A percentile compares a stretch with the other conserved stretches of the same genome.
phyloP scores from a whole-genome alignment of 2,888 invertebrate species.

The Chymomyza procnemis region DNA sequence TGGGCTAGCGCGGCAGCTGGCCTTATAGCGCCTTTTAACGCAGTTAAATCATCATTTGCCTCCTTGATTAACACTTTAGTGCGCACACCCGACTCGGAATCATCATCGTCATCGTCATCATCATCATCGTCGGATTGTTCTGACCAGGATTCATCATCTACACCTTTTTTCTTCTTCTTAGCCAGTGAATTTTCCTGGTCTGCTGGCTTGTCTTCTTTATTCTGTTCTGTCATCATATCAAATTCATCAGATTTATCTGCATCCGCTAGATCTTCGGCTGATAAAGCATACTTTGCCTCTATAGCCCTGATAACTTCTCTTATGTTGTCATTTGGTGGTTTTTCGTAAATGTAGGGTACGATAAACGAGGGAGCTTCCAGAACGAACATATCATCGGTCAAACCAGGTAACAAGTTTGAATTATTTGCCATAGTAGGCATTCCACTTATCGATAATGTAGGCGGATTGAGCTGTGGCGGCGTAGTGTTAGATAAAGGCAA shows the following conservation, averaged over 20 bases:
- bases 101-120: slow-evolving; percentile 78
- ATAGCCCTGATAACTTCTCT: slow-evolving; percentile 85
- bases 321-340: slow-evolving; percentile 88
- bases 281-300: slow-evolving; percentile 81
- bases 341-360: slow-evolving; percentile 95
- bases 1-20: slow-evolving; percentile 76
- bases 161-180: slow-evolving; percentile 78
- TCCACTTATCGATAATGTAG: slow-evolving; percentile 51
- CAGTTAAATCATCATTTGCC: slow-evolving; percentile 80
- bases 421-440: slow-evolving; percentile 74
- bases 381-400: slow-evolving; percentile 95
- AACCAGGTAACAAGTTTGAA: slow-evolving; percentile 86
- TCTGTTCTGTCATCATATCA: slow-evolving; percentile 80
- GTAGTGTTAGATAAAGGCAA: slow-evolving; percentile 57
- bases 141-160: slow-evolving; percentile 82
- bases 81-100: slow-evolving; percentile 80
- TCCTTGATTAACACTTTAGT: slow-evolving; percentile 80
- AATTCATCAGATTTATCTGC: slow-evolving; percentile 80
- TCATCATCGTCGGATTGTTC: slow-evolving; percentile 81
- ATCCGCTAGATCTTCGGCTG: slow-evolving; percentile 80
- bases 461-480: slow-evolving; percentile 56
- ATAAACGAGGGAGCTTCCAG: slow-evolving; percentile 95
- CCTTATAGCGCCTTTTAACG: slow-evolving; percentile 79
- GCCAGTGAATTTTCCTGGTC: slow-evolving; percentile 45
- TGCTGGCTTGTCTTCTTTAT: slow-evolving; percentile 70